Percentiles rank a stretch among this genome's conserved stretches.
Evolutionary conservation across 2,113 vertebrate genomes (phyloP).

Genomic region (Monopterus albus): DNA sequence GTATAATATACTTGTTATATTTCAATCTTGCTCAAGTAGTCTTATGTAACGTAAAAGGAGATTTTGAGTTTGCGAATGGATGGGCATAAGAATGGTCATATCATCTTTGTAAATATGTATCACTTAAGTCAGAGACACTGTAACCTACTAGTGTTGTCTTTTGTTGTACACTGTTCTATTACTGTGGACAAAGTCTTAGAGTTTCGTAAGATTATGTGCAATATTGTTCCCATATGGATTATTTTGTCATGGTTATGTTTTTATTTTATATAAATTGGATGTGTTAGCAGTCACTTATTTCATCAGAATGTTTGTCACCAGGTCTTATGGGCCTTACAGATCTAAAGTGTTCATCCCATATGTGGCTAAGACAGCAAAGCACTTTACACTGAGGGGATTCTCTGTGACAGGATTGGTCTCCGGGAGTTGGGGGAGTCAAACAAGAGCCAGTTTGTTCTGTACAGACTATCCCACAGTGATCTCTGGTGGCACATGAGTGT

Average conservation of each 20-base stretch:
- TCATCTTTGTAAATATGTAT: constrained; percentile 76
- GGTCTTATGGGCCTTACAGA: constrained; percentile 59
- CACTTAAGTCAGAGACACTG: constrained; percentile 73
- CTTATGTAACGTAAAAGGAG: constrained; percentile 66
- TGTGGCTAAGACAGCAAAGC: constrained; percentile 77
- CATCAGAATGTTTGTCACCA: constrained; percentile 62
- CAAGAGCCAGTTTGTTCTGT: constrained; percentile 37
- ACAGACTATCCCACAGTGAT: constrained; percentile 51
- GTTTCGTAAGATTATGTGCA: constrained; percentile 80
- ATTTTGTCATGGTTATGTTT: constrained; percentile 31
- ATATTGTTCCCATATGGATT: constrained; percentile 73
- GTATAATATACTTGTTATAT: constrained; percentile 76
- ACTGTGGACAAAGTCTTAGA: constrained; percentile 78
- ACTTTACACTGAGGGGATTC: constrained; percentile 68
- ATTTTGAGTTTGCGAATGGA: constrained; percentile 68
- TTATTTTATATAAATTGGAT: constrained; percentile 26
- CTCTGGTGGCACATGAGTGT: constrained; percentile 72
- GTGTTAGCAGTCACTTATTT: constrained; percentile 49
- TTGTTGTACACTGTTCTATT: constrained; percentile 80
- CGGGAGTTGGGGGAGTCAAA: not conserved
- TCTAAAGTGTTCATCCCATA: constrained; percentile 63
- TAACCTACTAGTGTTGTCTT: constrained; percentile 75
- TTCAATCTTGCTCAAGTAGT: constrained; percentile 76
- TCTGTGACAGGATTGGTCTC: constrained; percentile 39
- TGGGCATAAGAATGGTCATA: constrained; percentile 61